A percentile compares a stretch with the other conserved stretches of the same genome.
phyloP scores from a whole-genome alignment of 2,113 vertebrate genomes.

The Pelvicachromis taeniatus region DNA sequence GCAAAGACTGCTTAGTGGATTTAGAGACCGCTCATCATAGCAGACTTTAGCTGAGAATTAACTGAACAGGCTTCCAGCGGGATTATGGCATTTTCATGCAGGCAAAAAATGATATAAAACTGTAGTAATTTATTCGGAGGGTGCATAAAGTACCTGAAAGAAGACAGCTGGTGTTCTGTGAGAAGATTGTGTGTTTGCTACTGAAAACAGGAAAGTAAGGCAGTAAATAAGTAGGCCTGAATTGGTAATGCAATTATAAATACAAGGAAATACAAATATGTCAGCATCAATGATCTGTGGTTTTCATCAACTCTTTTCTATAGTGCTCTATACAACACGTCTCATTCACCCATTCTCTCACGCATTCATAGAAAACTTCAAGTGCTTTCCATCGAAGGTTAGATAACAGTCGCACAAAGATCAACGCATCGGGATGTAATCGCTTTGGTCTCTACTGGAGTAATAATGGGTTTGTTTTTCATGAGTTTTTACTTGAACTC shows the following conservation, averaged over 20 bases:
- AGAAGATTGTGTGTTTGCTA: not conserved
- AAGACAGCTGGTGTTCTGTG: not conserved
- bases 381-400: not conserved
- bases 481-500: not conserved
- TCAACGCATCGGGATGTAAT: not conserved
- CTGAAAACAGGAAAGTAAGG: not conserved
- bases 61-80: not conserved
- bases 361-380: not conserved
- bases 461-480: not conserved
- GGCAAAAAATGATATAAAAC: not conserved
- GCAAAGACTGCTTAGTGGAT: conserved; percentile 46
- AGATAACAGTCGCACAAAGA: not conserved
- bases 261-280: not conserved
- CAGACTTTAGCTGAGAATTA: not conserved
- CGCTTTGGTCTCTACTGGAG: not conserved
- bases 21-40: conserved; percentile 15
- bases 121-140: not conserved
- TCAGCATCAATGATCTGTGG: not conserved
- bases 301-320: not conserved
- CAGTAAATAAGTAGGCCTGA: not conserved
- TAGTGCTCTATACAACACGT: not conserved
- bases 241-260: not conserved
- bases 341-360: not conserved
- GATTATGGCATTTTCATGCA: not conserved
- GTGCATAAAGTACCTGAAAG: not conserved